Base-by-base conservation (phyloP, 1,140 invertebrate genomes). In the Halictus rubicundus region DNA sequence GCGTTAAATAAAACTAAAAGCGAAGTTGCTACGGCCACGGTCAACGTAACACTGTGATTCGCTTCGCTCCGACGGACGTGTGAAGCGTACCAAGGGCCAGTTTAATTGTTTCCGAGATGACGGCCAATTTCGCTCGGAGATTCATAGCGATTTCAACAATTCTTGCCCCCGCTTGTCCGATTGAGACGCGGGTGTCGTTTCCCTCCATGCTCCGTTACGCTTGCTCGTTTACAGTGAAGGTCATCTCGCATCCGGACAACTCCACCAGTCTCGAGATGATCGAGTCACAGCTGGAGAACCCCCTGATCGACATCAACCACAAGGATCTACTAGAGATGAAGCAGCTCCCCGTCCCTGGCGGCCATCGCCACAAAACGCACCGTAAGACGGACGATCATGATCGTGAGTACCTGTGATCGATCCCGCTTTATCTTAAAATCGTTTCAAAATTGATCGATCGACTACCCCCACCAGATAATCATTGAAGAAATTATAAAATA, bases 221-320 rank as follows among this genome's bases (percentile, higher is more conserved):
- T 69, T 78, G 70, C 57, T 79, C 70, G 75, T 86, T 86, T 93
- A 79, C 91, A 93, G 92, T 93, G 87, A 93, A 93, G 86, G 90
- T 93, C 83, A 93, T 93, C 83, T 90, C 92, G 65, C 91, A 93
- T 86, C 90, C 92, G 69, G 92, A 93, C 86, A 93, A 93, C 83
- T 92, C 92, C 49, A 93, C 92, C 83, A 91, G 91, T 73, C 89
- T 91, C 69, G 92, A 94, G 85, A 86, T 93, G 75, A 92, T 94
- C 83, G 93, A 94, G 84, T 94, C 93, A 60, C 94, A 94, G 76
- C 69, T 94, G 78, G 93, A 94, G 89, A 94, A 94, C 80, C 94
- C 94, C 19, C 85, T 94, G 70, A 92, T 94, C 75, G 92, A 93
- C 77, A 87, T 89, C 19, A 86, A 91, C 59, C 91, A 92, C 86